Base-by-base conservation (phyloP, 2,888 invertebrate genomes). In the Drosophila longiperda region DNA sequence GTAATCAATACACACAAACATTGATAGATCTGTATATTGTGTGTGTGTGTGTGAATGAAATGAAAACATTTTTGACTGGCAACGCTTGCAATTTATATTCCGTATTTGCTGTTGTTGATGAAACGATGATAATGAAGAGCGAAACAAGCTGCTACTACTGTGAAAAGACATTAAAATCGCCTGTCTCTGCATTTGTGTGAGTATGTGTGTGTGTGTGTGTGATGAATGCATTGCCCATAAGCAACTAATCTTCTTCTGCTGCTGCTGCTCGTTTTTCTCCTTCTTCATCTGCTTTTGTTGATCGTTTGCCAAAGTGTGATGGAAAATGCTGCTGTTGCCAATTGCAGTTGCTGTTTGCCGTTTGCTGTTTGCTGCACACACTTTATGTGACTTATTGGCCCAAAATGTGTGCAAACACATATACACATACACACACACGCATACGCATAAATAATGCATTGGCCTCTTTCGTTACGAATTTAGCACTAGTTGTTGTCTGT, bases 381-480 rank as follows among this genome's bases (percentile, higher is more conserved):
- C 64, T 71, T 73, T 74, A 77, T 77, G 87, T 85, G 84, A 85
- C 84, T 85, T 85, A 85, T 85, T 85, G 87, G 84, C 77, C 84
- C 87, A 80, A 86, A 84, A 83, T 80, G 70, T 80, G 65, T 68
- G 71, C 70, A 75, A 54, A 58, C 53, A 53, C 45, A 20, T 33
- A 42, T 36, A 60, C 40, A 70, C 36, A 54, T 53, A 66, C 36
- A 48, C 23, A 40, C 36, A 58, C 61, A 49, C 42, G 20, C 40
- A 55, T 26, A 54, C 53, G 68, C 58, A 84, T 82, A 66, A 80
- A 75, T 80, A 80, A 72, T 76, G 73, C 83, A 77, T 77, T 80
- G 74, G 80, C 71, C 75, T 66, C 66, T 73, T 76, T 82, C 38
- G n/a, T 12, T 29, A 26, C 55, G 36, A 66, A 48, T 65, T 42